Evolutionary conservation across 2,797 vertebrate species (phyloP).

Genomic region (Anguilla anguilla): DNA sequence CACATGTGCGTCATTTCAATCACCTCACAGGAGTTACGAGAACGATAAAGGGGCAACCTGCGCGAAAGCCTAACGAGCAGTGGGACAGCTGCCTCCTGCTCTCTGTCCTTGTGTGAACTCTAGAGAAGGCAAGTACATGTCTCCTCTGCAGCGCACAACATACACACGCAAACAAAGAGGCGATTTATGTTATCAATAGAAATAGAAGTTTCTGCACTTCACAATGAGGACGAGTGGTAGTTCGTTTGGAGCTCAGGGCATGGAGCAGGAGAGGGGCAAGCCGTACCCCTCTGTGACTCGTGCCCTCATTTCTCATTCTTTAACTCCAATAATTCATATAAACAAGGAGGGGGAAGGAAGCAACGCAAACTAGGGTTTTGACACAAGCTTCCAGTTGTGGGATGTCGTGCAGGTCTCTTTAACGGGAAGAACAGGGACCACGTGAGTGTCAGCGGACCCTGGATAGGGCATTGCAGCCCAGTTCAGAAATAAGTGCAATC

Average conservation of each 20-base stretch:
- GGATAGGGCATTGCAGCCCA: conserved; percentile 1
- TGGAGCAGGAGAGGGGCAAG: not conserved
- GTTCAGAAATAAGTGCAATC: not conserved
- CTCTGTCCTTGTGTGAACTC: conserved; percentile 8
- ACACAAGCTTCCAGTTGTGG: not conserved
- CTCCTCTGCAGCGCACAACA: not conserved
- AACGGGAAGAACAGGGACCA: conserved; percentile 5
- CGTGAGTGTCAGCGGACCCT: not conserved
- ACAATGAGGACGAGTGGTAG: not conserved
- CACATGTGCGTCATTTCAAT: not conserved
- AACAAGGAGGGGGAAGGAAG: not conserved
- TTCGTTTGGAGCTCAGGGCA: not conserved
- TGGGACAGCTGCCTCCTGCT: not conserved
- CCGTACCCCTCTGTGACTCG: not conserved
- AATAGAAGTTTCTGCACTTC: not conserved
- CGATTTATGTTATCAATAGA: not conserved
- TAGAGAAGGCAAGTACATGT: not conserved
- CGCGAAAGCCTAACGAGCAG: not conserved
- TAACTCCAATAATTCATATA: not conserved
- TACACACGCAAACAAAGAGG: not conserved
- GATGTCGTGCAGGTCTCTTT: not conserved
- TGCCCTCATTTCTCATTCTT: not conserved
- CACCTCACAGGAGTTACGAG: not conserved
- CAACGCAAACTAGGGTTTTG: not conserved
- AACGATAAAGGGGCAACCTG: not conserved